A percentile compares a stretch with the other conserved stretches of the same genome.
Evolutionary conservation across 1,140 invertebrate species (phyloP).

Genomic region (Drosophila bocki): DNA sequence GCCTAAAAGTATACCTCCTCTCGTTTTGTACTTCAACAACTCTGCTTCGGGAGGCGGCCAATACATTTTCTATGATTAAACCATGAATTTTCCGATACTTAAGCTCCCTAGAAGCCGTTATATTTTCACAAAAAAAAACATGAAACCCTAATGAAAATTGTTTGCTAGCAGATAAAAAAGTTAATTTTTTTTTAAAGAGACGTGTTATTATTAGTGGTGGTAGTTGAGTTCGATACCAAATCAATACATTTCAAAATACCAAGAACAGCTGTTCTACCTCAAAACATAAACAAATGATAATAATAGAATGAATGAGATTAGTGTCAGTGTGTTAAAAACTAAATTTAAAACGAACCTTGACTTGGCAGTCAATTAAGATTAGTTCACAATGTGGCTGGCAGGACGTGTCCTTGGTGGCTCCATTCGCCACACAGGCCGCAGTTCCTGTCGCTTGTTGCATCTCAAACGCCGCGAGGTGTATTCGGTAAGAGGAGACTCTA

Average conservation of each 20-base stretch:
- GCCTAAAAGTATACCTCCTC: not conserved
- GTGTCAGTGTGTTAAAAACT: conserved; percentile 4
- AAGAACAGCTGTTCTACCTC: conserved; percentile 12
- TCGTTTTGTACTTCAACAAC: not conserved
- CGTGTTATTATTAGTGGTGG: no score
- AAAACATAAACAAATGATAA: conserved; percentile 26
- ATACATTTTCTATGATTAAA: no score
- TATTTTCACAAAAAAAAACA: no score
- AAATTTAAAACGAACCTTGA: not conserved
- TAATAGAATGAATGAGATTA: conserved; percentile 3
- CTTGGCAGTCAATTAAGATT: not conserved
- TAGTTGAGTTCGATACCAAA: not conserved
- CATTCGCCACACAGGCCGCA: not conserved
- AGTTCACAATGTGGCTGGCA: conserved; percentile 25
- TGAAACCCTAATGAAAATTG: not conserved
- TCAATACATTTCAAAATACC: not conserved
- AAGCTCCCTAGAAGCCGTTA: no score
- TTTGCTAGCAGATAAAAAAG: not conserved
- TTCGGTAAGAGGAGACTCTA: conserved; percentile 32
- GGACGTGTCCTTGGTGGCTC: conserved; percentile 3
- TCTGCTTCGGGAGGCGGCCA: not conserved
- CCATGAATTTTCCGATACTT: no score
- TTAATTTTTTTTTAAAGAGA: not conserved
- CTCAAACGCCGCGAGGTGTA: conserved; percentile 60
- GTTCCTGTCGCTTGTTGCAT: conserved; percentile 40